Conservation (phyloP, 2,113 vertebrate genomes). For the Poeciliopsis occidentalis region DNA sequence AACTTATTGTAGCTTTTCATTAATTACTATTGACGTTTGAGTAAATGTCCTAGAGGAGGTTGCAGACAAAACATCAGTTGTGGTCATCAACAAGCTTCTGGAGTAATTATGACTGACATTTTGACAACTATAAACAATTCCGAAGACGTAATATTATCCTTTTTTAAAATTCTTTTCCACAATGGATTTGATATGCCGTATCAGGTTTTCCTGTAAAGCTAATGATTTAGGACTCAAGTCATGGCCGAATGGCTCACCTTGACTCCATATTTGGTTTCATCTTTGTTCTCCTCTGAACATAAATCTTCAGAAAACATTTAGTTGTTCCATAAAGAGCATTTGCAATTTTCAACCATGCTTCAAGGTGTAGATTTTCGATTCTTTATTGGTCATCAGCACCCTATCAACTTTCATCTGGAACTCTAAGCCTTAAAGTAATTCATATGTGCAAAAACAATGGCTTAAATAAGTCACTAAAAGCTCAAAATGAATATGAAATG, state of each 20-base stretch:
- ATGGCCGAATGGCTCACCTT: too few species aligned
- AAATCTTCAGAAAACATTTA: too few species aligned
- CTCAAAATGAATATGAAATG: not conserved
- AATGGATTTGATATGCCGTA: not conserved
- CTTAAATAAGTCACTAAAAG: not conserved
- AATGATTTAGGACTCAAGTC: not conserved
- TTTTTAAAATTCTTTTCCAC: not conserved
- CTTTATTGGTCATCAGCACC: too few species aligned
- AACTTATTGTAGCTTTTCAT: not conserved
- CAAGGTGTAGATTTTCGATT: too few species aligned
- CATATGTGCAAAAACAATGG: not conserved
- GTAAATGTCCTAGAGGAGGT: not conserved
- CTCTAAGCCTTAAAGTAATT: not conserved
- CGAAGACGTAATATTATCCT: not conserved
- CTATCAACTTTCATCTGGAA: not conserved
- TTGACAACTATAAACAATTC: not conserved
- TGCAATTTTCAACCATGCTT: too few species aligned
- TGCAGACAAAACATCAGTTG: too few species aligned
- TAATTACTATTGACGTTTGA: not conserved
- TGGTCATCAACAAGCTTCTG: not conserved
- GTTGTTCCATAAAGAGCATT: too few species aligned
- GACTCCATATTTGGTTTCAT: too few species aligned
- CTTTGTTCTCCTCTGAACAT: too few species aligned
- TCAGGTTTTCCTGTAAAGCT: not conserved
- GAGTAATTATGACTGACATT: not conserved